Evolutionary conservation across 2,888 invertebrate species (phyloP), one percentile per base, ranked within the genome.

Genomic region (Orthosia incerta): DNA sequence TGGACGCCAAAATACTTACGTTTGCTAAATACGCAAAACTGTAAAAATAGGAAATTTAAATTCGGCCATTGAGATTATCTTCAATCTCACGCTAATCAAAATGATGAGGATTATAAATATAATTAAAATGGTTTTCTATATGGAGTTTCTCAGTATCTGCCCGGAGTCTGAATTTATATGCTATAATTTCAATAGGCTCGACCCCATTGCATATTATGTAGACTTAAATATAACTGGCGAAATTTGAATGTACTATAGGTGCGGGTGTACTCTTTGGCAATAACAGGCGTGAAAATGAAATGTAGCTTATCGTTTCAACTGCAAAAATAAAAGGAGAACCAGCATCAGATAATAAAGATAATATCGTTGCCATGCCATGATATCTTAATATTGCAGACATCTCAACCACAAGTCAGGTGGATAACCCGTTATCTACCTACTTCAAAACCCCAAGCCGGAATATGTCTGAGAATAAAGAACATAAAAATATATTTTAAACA

Each of bases 1-100:
- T 18, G n/a, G 16, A 20, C 48, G 81, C 81, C 81, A 80, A 80
- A 71, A 20, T 50, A 63, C 51, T 46, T 26, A 59, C 46, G 20
- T 59, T 20, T 31, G 18, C 56, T 51, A 55, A 26, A 66, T 56
- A 66, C 56, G 31, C 50, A 48, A 60, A 83, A 56, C 48, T 1
- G 0, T 64, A 59, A 66, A 80, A 71, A 80, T 60, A 71, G 20
- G 20, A 23, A 23, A 7, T 31, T 57, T 67, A 71, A 59, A 70
- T 65, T 23, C 20, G 26, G 50, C 13, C 3, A 57, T 57, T 77
- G 15, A 11, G 13, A 53, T 63, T 59, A 2, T 53, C 2, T 31
- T 23, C 12, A 15, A 20, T 26, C 3, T 20, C 0, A 46, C 11
- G 20, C 48, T 20, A 50, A 53, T 55, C 39, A 46, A 2, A 59